Evolutionary conservation across 2,888 invertebrate species (phyloP).

Genomic region (Noctuana brunneofusca): DNA sequence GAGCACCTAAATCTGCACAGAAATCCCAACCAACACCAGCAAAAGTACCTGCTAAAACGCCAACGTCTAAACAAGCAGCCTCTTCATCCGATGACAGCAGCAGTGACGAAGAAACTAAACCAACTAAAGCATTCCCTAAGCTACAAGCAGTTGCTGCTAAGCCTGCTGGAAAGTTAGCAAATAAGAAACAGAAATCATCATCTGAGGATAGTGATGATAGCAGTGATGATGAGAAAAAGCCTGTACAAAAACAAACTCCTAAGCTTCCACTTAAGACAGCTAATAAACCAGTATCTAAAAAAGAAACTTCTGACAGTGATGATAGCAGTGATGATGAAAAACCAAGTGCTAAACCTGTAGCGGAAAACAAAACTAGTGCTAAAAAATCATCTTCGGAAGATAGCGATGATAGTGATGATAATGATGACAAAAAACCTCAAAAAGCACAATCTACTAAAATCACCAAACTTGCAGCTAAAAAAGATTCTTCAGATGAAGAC

Average conservation of each 20-base stretch:
- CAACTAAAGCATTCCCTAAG: constrained; percentile 43
- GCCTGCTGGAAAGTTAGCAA: constrained; percentile 38
- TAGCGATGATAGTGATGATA: constrained; percentile 53
- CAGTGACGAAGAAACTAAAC: constrained; percentile 40
- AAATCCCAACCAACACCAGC: constrained; percentile 9
- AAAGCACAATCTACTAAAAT: constrained; percentile 40
- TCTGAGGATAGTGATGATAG: constrained; percentile 54
- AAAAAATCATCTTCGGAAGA: constrained; percentile 56
- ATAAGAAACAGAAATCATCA: constrained; percentile 54
- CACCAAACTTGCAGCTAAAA: constrained; percentile 42
- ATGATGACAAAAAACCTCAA: constrained; percentile 64
- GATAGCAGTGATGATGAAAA: constrained; percentile 64
- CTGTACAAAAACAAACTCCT: constrained; percentile 30
- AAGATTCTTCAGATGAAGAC: constrained; percentile 50
- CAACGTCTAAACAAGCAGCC: constrained; percentile 51
- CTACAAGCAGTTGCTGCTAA: constrained; percentile 42
- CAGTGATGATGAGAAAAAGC: constrained; percentile 50
- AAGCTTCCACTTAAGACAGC: constrained; percentile 36
- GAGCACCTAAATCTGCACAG: constrained; percentile 46
- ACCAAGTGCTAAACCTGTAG: constrained; percentile 46
- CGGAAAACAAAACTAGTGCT: constrained; percentile 41
- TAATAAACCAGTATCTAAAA: constrained; percentile 39
- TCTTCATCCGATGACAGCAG: constrained; percentile 58
- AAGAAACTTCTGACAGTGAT: constrained; percentile 53
- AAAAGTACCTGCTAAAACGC: constrained; percentile 37